Percentiles rank a stretch among this genome's conserved stretches.
phyloP scores from a whole-genome alignment of 1,140 invertebrate genomes.

The Triops longicaudatus region DNA sequence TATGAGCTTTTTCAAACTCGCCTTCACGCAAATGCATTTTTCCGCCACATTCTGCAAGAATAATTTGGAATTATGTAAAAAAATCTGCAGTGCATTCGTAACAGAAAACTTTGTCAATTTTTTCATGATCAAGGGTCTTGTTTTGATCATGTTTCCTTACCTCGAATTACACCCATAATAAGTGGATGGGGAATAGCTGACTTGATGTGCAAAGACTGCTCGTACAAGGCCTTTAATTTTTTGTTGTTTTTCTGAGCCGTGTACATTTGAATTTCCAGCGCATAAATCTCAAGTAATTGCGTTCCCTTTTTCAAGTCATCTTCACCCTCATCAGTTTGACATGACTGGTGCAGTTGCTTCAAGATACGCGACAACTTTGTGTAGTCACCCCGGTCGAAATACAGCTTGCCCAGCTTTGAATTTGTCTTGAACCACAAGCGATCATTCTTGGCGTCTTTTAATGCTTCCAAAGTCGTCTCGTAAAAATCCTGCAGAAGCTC shows the following conservation, averaged over 20 bases:
- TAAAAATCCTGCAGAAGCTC: slow-evolving; percentile 99
- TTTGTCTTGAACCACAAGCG: slow-evolving; percentile 99
- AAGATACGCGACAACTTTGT: slow-evolving; percentile 91
- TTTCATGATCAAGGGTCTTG: too few relatives aligned
- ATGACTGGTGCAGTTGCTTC: slow-evolving; percentile 94
- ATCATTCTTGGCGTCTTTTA: slow-evolving; percentile 99
- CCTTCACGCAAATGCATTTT: slow-evolving; percentile 99
- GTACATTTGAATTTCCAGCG: slow-evolving; percentile 99
- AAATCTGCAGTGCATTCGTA: not conserved
- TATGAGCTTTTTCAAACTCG: slow-evolving; percentile 98
- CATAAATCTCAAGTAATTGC: slow-evolving; percentile 93
- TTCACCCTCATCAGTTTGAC: slow-evolving; percentile 98
- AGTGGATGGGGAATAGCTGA: slow-evolving; percentile 98
- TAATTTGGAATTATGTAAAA: slow-evolving; percentile 26
- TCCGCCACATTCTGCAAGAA: slow-evolving; percentile 84
- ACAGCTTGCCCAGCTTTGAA: slow-evolving; percentile 96
- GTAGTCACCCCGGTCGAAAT: slow-evolving; percentile 93
- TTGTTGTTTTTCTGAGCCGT: slow-evolving; percentile 99
- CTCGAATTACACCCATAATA: slow-evolving; percentile 98
- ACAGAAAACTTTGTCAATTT: slow-evolving; percentile 28
- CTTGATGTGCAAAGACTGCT: slow-evolving; percentile 97
- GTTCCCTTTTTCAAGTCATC: slow-evolving; percentile 99
- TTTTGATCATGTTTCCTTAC: slow-evolving; percentile 49
- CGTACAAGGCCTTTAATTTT: slow-evolving; percentile 94
- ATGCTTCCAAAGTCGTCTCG: slow-evolving; percentile 94